Evolutionary conservation across 2,797 vertebrate genomes (phyloP).

Genomic region (Vireo griseus): DNA sequence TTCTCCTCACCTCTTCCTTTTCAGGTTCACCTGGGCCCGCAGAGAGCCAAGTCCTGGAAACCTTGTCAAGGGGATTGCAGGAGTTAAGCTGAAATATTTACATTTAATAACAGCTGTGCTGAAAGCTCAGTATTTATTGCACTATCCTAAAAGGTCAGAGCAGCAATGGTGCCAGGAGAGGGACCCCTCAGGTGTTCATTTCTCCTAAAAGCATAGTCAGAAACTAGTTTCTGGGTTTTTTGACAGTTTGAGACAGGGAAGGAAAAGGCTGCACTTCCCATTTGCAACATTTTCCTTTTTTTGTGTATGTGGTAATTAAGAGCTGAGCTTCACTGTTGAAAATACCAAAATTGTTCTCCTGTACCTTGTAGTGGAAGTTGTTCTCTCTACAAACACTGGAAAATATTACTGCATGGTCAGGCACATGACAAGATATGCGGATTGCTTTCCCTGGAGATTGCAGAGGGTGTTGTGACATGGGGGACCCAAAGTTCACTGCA

Average conservation of each 20-base stretch:
- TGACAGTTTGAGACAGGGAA: background rate
- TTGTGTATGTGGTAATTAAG: background rate
- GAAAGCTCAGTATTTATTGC: background rate
- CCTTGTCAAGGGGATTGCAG: background rate
- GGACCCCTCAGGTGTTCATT: background rate
- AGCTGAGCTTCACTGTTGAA: background rate
- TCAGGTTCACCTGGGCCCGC: background rate
- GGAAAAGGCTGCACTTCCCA: background rate
- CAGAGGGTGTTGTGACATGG: background rate
- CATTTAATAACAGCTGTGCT: background rate
- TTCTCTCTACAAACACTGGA: background rate
- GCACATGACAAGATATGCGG: background rate
- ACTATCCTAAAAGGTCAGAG: background rate
- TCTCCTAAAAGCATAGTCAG: background rate
- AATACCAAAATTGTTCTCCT: background rate
- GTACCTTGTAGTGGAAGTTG: background rate
- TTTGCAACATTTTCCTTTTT: background rate
- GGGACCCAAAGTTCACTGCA: background rate
- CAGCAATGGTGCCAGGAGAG: accelerated
- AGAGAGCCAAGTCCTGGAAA: background rate
- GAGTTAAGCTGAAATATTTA: background rate
- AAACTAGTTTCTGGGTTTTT: background rate
- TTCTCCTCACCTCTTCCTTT: background rate
- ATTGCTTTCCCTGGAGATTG: background rate
- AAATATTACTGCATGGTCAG: background rate